Evolutionary conservation across 2,113 vertebrate species (phyloP), one percentile per base, ranked within the genome.

Genomic region (Amazona vittata): DNA sequence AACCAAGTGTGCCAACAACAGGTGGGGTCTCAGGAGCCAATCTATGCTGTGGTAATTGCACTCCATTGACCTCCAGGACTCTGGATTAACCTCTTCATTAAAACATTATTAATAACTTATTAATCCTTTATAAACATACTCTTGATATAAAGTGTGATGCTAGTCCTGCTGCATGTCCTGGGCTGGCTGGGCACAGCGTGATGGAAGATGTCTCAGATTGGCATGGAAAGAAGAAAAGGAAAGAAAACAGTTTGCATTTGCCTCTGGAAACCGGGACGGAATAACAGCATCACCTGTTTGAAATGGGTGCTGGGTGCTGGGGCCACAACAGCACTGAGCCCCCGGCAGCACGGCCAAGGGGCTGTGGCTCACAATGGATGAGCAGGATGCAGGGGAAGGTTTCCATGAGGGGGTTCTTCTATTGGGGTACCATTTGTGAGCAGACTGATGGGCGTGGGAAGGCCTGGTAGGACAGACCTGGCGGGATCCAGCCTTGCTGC

Each of bases 51-150:
- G 52, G 39, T 25, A 60, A 39, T 33, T 4, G 5, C 11, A 13
- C 43, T 69, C 50, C 1, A 3, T 29, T 63, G 43, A n/a, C 35
- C 74, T 11, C 65, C 35, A 18, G 18, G 62, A 49, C 43, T 83
- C 83, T 44, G 73, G 37, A 68, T 71, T 71, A 78, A 78, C 29
- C 62, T 89, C 69, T 86, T 94, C 69, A 62, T 81, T 53, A 84
- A 94, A 96, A 91, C 31, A 47, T 52, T 70, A 86, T 70, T 73
- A 93, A 96, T 95, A 94, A 96, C 94, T 94, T 92, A 95, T 95
- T 95, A 94, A 93, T 63, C 69, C 52, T 86, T 90, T 93, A 90
- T 73, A 82, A 96, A 89, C 79, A 92, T 68, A 94, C 35, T 81
- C 41, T 90, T 64, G 80, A 47, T 96, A 92, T 62, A 75, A 93